Conservation (phyloP, 1,140 invertebrate genomes). For the Hyposmocoma kahamanoa region DNA sequence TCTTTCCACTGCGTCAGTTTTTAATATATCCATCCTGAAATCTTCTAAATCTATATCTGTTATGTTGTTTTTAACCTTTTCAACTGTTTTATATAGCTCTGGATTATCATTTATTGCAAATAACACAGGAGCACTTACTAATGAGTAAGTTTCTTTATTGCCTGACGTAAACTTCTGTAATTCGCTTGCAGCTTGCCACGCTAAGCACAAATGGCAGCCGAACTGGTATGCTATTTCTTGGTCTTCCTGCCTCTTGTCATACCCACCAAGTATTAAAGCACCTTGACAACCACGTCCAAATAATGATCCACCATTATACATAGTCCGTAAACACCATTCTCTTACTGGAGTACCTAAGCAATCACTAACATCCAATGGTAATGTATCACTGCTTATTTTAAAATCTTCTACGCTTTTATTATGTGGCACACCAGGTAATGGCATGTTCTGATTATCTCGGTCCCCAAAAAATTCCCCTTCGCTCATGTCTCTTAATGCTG, state of each 20-base stretch:
- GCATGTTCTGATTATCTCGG: slow-evolving; percentile 84
- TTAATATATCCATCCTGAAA: slow-evolving; percentile 39
- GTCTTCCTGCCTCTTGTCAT: slow-evolving; percentile 76
- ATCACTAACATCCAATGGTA: slow-evolving; percentile 66
- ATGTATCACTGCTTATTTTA: slow-evolving; percentile 42
- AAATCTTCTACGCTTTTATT: slow-evolving; percentile 28
- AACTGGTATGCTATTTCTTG: slow-evolving; percentile 85
- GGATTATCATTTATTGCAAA: slow-evolving; percentile 83
- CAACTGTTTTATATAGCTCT: slow-evolving; percentile 76
- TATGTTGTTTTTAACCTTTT: slow-evolving; percentile 76
- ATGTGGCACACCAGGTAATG: slow-evolving; percentile 77
- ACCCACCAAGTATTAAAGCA: slow-evolving; percentile 82
- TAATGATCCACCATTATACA: slow-evolving; percentile 83
- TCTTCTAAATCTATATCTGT: slow-evolving; percentile 77
- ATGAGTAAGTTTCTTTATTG: slow-evolving; percentile 73
- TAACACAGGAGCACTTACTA: slow-evolving; percentile 85
- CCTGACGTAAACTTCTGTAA: slow-evolving; percentile 64
- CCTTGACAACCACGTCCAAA: slow-evolving; percentile 89
- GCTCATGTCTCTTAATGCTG: slow-evolving; percentile 86
- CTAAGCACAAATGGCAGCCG: slow-evolving; percentile 87
- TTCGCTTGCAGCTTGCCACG: slow-evolving; percentile 84
- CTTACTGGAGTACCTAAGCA: slow-evolving; percentile 77
- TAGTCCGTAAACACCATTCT: slow-evolving; percentile 87
- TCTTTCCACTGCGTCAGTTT: slow-evolving; percentile 48
- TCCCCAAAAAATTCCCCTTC: slow-evolving; percentile 89